Conservation (phyloP, 30 jellyfish, hydroid and myxozoan species). For the Clytia hemisphaerica region DNA sequence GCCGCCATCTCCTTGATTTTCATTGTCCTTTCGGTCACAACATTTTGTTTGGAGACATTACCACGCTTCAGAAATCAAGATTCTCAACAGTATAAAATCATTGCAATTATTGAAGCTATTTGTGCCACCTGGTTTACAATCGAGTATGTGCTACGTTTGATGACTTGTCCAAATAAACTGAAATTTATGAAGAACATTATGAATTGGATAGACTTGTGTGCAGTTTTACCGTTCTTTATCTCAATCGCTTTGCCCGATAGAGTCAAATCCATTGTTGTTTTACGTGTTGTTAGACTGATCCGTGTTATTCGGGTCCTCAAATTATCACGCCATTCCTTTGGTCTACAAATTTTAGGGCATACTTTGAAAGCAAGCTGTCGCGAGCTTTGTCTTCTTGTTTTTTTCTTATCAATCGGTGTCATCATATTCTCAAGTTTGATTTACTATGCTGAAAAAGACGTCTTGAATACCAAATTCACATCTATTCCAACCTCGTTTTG, state of each 20-base stretch:
- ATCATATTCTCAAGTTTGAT: slow-evolving; percentile 77
- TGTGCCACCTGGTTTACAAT: slow-evolving; percentile 80
- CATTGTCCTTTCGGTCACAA: slow-evolving; percentile 62
- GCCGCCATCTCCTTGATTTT: slow-evolving; percentile 73
- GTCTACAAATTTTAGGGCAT: slow-evolving; percentile 85
- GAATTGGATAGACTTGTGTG: slow-evolving; percentile 90
- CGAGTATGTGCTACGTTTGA: slow-evolving; percentile 52
- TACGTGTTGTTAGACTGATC: slow-evolving; percentile 69
- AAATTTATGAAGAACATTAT: slow-evolving; percentile 47
- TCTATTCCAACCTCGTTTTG: slow-evolving; percentile 89
- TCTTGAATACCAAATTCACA: slow-evolving; percentile 41
- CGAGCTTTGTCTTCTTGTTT: slow-evolving; percentile 63
- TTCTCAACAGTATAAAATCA: slow-evolving; percentile 32
- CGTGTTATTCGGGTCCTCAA: slow-evolving; percentile 79
- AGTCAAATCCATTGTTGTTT: slow-evolving; percentile 73
- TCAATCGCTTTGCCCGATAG: slow-evolving; percentile 45
- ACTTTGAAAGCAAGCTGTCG: slow-evolving; percentile 83
- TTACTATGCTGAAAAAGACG: slow-evolving; percentile 79
- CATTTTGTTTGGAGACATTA: slow-evolving; percentile 79
- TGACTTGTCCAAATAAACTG: slow-evolving; percentile 41
- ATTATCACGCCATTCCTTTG: slow-evolving; percentile 80
- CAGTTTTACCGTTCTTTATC: slow-evolving; percentile 72
- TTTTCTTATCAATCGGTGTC: slow-evolving; percentile 80
- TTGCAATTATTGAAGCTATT: slow-evolving; percentile 45
- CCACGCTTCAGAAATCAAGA: slow-evolving; percentile 21